Conservation (phyloP, 2,113 vertebrate species). For the Pelusios castaneus region DNA sequence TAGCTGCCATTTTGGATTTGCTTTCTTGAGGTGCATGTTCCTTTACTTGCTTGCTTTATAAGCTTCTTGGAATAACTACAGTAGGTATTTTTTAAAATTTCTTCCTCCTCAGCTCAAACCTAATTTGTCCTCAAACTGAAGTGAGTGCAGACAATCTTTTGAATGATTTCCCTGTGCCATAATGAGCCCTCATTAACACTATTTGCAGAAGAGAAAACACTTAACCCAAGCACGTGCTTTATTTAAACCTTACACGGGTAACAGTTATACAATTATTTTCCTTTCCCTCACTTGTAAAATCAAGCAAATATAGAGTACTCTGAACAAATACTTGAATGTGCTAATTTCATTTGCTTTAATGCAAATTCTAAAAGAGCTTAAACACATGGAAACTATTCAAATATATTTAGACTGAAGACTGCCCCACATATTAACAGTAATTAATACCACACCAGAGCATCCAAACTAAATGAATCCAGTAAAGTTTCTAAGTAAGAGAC, state of each 20-base stretch:
- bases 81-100: neutral
- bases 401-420: neutral
- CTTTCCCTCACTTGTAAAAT: slow-evolving; percentile 20
- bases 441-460: neutral
- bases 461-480: slow-evolving; percentile 30
- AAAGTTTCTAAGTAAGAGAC: neutral
- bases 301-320: neutral
- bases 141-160: neutral
- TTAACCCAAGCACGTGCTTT: neutral
- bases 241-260: neutral
- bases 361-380: slow-evolving; percentile 2
- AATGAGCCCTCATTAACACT: neutral
- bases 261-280: neutral
- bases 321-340: neutral
- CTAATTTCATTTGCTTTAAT: neutral
- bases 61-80: neutral
- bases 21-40: neutral
- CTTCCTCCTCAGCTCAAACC: neutral
- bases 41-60: neutral
- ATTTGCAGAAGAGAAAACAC: slow-evolving; percentile 15
- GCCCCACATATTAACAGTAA: neutral
- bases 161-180: neutral
- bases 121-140: neutral
- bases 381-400: neutral
- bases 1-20: neutral